Evolutionary conservation across 1,140 invertebrate species (phyloP).

Genomic region (Pygmarrhopalites habei): DNA sequence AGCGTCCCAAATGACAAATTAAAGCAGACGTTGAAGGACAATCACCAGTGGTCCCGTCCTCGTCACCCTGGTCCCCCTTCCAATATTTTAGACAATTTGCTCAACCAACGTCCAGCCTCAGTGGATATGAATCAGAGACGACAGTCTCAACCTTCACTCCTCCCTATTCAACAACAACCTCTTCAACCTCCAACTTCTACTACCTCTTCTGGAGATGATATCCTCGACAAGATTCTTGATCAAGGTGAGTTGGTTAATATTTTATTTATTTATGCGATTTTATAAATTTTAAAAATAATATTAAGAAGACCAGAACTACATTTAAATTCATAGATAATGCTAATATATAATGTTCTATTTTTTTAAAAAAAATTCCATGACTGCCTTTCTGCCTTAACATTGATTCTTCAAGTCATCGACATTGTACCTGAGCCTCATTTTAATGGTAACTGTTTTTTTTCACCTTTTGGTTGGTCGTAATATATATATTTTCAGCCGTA

Average conservation of each 20-base stretch:
- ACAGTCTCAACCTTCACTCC: conserved; percentile 42
- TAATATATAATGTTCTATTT: too few species aligned
- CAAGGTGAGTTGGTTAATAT: too few species aligned
- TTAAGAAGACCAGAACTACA: too few species aligned
- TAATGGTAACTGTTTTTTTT: conserved; percentile 12
- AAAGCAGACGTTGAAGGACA: conserved; percentile 39
- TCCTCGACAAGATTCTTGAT: conserved; percentile 67
- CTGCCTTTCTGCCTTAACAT: too few species aligned
- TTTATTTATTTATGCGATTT: too few species aligned
- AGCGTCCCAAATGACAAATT: conserved; percentile 58
- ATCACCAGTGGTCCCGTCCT: conserved; percentile 3
- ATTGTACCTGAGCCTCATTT: conserved; percentile 54
- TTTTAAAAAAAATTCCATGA: too few species aligned
- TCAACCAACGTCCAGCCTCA: conserved; percentile 37
- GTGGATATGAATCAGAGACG: not conserved
- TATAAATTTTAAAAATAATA: too few species aligned
- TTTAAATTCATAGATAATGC: too few species aligned
- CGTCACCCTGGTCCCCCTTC: conserved; percentile 13
- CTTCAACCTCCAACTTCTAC: conserved; percentile 9
- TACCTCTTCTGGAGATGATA: conserved; percentile 53
- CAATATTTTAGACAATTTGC: conserved; percentile 23
- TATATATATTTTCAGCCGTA: too few species aligned
- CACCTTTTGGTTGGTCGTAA: too few species aligned
- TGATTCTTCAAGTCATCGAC: conserved; percentile 76
- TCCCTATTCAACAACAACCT: conserved; percentile 7